Percentiles rank a stretch among this genome's conserved stretches.
These are phyloP conservation scores for Drosophila mimica DNA, from an alignment of 2,888 invertebrate species.

Conservation along the genomic window DNA sequence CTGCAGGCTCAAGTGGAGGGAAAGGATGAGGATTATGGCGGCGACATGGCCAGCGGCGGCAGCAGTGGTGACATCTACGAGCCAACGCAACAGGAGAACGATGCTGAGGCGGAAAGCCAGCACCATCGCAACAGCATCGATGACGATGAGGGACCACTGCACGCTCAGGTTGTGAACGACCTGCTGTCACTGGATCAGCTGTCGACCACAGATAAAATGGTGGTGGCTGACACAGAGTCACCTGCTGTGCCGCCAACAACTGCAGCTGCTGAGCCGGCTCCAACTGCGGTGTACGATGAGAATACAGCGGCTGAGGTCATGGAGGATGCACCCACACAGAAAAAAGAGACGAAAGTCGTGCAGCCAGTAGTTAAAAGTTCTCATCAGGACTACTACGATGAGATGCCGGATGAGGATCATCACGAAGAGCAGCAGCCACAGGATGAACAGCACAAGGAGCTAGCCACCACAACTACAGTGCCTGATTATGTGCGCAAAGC, in stretches of 20 bases:
- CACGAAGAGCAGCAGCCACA: constrained; percentile 23
- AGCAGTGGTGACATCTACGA: constrained; percentile 71
- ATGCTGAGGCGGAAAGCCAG: constrained; percentile 56
- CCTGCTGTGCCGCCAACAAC: constrained; percentile 6
- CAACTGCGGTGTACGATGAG: constrained; percentile 39
- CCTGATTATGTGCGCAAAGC: constrained; percentile 82
- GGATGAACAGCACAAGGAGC: constrained; percentile 28
- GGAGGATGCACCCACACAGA: constrained; percentile 52
- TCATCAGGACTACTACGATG: constrained; percentile 61
- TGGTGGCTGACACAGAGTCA: constrained; percentile 33
- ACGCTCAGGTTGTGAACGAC: constrained; percentile 29
- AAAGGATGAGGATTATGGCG: constrained; percentile 51
- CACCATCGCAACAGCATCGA: constrained; percentile 65
- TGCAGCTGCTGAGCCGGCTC: neutral
- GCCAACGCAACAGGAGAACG: constrained; percentile 66
- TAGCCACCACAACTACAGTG: constrained; percentile 70
- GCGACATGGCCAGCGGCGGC: constrained; percentile 4
- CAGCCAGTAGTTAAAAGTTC: constrained; percentile 16
- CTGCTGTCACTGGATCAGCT: constrained; percentile 27
- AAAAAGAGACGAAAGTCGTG: constrained; percentile 36
- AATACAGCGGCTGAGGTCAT: constrained; percentile 45
- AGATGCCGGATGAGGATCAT: constrained; percentile 50
- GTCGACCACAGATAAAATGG: constrained; percentile 52
- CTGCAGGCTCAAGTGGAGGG: constrained; percentile 37
- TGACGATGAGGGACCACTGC: constrained; percentile 31